A percentile compares a stretch with the other conserved stretches of the same genome.
Conservation (phyloP, 2,113 vertebrate genomes). For the Peromyscus maniculatus region DNA sequence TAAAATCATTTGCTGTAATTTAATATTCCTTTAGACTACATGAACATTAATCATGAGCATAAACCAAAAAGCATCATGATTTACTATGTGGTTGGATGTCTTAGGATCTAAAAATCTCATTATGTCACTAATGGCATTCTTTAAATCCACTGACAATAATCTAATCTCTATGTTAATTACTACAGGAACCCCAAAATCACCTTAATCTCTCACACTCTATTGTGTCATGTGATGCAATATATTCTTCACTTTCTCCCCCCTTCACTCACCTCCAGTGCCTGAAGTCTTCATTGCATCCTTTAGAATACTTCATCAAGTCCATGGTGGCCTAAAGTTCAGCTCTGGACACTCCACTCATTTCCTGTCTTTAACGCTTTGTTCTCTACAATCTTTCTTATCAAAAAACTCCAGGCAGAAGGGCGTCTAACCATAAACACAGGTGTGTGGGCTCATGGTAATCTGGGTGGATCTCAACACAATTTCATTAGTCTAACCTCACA, state of each 20-base stretch:
- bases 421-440: not conserved
- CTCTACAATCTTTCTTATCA: not conserved
- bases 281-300: not conserved
- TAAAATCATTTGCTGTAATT: constrained; percentile 65
- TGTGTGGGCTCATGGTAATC: not conserved
- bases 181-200: not conserved
- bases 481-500: not conserved
- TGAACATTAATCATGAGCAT: constrained; percentile 48
- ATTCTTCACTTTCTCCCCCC: not conserved
- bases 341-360: not conserved
- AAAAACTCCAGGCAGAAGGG: not conserved
- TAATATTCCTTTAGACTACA: constrained; percentile 26
- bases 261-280: not conserved
- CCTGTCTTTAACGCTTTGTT: not conserved
- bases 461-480: not conserved
- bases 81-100: not conserved
- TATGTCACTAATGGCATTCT: constrained; percentile 4
- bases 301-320: not conserved
- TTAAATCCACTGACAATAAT: constrained; percentile 33
- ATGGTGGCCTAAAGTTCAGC: not conserved
- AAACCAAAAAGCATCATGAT: constrained; percentile 18
- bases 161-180: not conserved
- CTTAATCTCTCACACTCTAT: not conserved
- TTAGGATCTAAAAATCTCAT: constrained; percentile 22
- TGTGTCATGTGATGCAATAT: not conserved